Conservation (phyloP, 2,888 invertebrate genomes). For the Orthonychiurus folsomi region DNA sequence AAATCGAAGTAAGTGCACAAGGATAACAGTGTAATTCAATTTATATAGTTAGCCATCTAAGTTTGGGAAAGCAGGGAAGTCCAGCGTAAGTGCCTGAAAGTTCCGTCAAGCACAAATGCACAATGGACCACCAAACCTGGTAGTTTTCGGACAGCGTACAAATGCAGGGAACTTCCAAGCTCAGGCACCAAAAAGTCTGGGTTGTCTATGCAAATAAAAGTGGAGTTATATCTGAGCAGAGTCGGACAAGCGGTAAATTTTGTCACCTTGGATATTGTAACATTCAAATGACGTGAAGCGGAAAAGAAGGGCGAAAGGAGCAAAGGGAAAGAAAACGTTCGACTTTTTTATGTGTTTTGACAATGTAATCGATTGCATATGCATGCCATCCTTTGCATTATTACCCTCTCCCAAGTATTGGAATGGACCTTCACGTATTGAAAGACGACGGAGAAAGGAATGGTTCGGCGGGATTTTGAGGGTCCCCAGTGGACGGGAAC, state of each 20-base stretch:
- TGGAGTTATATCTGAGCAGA: neutral
- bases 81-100: too few species aligned
- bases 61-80: too few species aligned
- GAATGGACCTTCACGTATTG: neutral
- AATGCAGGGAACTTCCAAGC: too few species aligned
- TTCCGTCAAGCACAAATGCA: too few species aligned
- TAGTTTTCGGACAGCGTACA: too few species aligned
- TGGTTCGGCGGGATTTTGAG: neutral
- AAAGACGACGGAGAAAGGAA: too few species aligned
- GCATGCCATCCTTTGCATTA: slow-evolving; percentile 4
- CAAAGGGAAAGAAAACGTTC: neutral
- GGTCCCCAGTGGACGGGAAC: neutral
- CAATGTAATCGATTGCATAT: slow-evolving; percentile 12
- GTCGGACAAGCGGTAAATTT: neutral
- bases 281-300: neutral
- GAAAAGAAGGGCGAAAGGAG: neutral
- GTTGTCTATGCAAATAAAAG: neutral
- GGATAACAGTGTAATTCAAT: too few species aligned
- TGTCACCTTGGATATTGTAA: slow-evolving; percentile 2
- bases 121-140: too few species aligned
- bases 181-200: too few species aligned
- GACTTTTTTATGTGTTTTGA: slow-evolving; percentile 2
- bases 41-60: too few species aligned
- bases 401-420: neutral
- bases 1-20: too few species aligned